phyloP scores from a whole-genome alignment of 1,140 invertebrate species.

The Drosophila yakuba region DNA sequence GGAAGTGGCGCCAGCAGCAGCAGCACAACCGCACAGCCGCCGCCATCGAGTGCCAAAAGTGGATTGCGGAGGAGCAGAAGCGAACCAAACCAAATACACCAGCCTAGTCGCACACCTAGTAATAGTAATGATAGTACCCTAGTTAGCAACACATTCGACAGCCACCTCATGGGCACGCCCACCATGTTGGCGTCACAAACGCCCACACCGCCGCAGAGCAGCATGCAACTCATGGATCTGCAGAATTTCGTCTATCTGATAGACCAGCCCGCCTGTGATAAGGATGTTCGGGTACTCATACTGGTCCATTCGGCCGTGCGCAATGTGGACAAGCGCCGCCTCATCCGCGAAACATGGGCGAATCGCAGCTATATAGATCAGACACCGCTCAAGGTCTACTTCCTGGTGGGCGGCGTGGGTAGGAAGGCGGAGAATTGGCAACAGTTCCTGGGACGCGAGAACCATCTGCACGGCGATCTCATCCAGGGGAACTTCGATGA shows the following conservation, averaged over 20 bases:
- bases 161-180: conserved; percentile 37
- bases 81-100: conserved; percentile 70
- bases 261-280: conserved; percentile 86
- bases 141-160: conserved; percentile 55
- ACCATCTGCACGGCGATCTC: conserved; percentile 88
- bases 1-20: conserved; percentile 13
- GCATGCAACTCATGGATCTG: conserved; percentile 86
- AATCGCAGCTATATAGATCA: conserved; percentile 35
- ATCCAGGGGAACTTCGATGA: conserved; percentile 92
- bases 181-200: conserved; percentile 35
- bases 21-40: conserved; percentile 8
- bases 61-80: conserved; percentile 22
- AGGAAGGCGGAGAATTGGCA: conserved; percentile 75
- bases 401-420: conserved; percentile 88
- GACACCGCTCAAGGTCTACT: conserved; percentile 86
- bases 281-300: conserved; percentile 85
- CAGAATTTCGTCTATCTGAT: conserved; percentile 86
- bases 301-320: conserved; percentile 89
- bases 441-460: conserved; percentile 87
- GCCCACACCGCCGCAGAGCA: conserved; percentile 67
- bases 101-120: conserved; percentile 67
- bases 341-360: conserved; percentile 90
- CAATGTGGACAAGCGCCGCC: conserved; percentile 87
- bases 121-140: conserved; percentile 41
- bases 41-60: conserved; percentile 47